Evolutionary conservation across 2,797 vertebrate species (phyloP).

Genomic region (Pseudomugil tenellus): DNA sequence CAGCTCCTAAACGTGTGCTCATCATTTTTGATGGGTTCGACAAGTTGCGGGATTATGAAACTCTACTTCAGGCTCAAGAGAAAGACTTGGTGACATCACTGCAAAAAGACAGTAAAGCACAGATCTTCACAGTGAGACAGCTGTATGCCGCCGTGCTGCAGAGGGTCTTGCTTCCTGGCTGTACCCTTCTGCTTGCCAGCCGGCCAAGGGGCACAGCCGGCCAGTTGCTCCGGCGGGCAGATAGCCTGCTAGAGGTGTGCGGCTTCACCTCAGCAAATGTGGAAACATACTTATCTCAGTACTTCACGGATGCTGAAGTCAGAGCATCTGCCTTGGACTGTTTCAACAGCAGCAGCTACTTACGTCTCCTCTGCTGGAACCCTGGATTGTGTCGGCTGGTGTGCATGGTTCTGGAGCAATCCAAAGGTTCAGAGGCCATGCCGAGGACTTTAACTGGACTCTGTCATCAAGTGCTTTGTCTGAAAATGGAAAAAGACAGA

Average conservation of each 20-base stretch:
- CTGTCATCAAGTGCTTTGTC: conserved; percentile 79
- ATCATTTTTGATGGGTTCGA: conserved; percentile 90
- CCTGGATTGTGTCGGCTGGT: conserved; percentile 86
- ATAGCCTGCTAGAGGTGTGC: conserved; percentile 84
- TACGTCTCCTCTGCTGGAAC: conserved; percentile 86
- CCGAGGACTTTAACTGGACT: conserved; percentile 88
- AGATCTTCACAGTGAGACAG: conserved; percentile 77
- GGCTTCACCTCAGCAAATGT: conserved; percentile 85
- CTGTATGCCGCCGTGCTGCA: conserved; percentile 88
- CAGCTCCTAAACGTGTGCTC: conserved; percentile 84
- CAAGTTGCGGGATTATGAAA: conserved; percentile 84
- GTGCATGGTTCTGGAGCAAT: conserved; percentile 82
- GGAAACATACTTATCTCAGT: conserved; percentile 79
- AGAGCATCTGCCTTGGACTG: conserved; percentile 63
- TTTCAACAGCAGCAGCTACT: conserved; percentile 76
- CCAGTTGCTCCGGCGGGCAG: conserved; percentile 84
- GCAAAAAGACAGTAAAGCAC: conserved; percentile 64
- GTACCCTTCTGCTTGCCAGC: conserved; percentile 86
- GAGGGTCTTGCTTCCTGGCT: conserved; percentile 86
- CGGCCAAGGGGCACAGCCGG: conserved; percentile 84
- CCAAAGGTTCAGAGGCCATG: conserved; percentile 53
- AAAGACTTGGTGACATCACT: conserved; percentile 57
- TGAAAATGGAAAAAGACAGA: conserved; percentile 54
- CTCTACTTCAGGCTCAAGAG: conserved; percentile 69
- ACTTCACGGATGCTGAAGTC: conserved; percentile 75